Evolutionary conservation across 2,113 vertebrate genomes (phyloP).

Genomic region (Archilochus colubris): DNA sequence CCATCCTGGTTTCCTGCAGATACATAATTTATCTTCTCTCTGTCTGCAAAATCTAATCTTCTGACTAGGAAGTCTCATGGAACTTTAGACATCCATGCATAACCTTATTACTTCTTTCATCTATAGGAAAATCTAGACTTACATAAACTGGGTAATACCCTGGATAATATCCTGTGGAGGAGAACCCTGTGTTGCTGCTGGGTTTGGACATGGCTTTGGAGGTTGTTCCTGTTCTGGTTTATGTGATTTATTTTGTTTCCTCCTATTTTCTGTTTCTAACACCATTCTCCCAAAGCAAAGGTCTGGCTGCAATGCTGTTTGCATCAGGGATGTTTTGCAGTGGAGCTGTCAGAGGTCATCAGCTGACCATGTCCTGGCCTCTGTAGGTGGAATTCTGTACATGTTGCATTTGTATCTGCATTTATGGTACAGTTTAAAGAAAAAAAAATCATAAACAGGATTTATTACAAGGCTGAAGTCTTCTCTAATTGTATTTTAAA

Average conservation of each 20-base stretch:
- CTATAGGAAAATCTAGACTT: not conserved
- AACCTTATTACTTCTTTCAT: not conserved
- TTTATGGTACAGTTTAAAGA: not conserved
- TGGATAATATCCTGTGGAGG: not conserved
- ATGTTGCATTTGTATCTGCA: not conserved
- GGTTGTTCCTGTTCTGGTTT: not conserved
- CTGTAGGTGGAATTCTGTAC: not conserved
- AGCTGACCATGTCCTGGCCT: not conserved
- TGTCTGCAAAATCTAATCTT: conserved; percentile 40
- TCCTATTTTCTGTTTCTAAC: not conserved
- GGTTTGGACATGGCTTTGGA: not conserved
- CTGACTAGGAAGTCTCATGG: conserved; percentile 7
- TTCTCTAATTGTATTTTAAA: conserved; percentile 48
- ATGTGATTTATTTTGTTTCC: not conserved
- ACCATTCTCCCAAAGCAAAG: not conserved
- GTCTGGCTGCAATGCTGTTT: not conserved
- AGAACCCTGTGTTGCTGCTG: not conserved
- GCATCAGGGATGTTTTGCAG: not conserved
- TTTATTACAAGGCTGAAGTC: not conserved
- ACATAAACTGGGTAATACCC: not conserved
- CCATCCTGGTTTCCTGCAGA: conserved; percentile 31
- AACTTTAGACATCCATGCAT: not conserved
- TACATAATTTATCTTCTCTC: not conserved
- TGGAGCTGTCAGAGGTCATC: not conserved
- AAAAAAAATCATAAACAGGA: not conserved